Conservation (phyloP, 92 coral and sea anemone species). For the Diadumene lineata region DNA sequence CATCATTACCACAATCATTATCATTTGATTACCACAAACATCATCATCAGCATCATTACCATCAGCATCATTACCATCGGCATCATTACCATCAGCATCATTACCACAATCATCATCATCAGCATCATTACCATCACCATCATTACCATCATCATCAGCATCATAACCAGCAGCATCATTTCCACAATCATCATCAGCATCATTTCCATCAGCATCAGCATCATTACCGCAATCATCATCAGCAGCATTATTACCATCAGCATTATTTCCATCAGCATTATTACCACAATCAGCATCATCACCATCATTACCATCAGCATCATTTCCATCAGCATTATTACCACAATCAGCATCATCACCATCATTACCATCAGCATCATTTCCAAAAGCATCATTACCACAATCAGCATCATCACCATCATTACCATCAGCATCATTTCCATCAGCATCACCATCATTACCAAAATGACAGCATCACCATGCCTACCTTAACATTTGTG, state of each 20-base stretch:
- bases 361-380: not conserved
- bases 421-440: not conserved
- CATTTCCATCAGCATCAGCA: too few relatives aligned
- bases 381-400: not conserved
- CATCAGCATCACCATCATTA: not conserved
- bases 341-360: not conserved
- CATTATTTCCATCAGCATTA: not conserved
- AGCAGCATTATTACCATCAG: not conserved
- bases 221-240: too few relatives aligned
- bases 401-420: not conserved
- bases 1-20: too few relatives aligned
- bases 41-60: too few relatives aligned
- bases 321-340: not conserved
- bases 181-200: too few relatives aligned
- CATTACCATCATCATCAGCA: too few relatives aligned
- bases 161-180: too few relatives aligned
- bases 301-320: not conserved
- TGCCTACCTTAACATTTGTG: conserved; percentile 62
- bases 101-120: too few relatives aligned
- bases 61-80: too few relatives aligned
- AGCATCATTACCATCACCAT: too few relatives aligned
- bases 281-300: not conserved
- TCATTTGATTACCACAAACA: too few relatives aligned
- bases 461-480: not conserved
- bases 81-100: too few relatives aligned